Evolutionary conservation across 2,888 invertebrate genomes (phyloP), one percentile per base, ranked within the genome.

Genomic region (Watsonalla cultraria): DNA sequence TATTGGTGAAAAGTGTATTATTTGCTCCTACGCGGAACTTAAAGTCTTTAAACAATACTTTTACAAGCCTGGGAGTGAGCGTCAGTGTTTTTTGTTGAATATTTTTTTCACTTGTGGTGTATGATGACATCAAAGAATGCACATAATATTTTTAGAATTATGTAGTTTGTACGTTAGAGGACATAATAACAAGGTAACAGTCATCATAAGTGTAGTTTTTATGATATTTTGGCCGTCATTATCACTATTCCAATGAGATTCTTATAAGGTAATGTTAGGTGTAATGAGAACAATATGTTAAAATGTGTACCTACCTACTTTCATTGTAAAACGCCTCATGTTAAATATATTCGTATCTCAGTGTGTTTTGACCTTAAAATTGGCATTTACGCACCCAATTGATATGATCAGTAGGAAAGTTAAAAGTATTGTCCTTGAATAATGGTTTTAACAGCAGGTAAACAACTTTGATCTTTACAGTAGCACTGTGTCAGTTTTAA

Each of bases 81-180:
- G 59, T 56, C 63, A 62, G 62, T 66, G 66, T 64, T 56, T 48
- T 54, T 61, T 60, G 58, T 63, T 57, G 34, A 47, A 53, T 65
- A 62, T 62, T 62, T 59, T 64, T 65, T 69, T 67, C 65, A 65
- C 67, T 64, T 57, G 59, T 76, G 72, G 70, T 75, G 76, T 80
- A 74, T 72, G 85, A 83, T 86, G 88, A 85, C 87, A 88, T 85
- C 78, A 71, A 82, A 81, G 82, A 82, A 82, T 85, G 82, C 78
- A 82, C 73, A 86, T 78, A 89, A 90, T 90, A 90, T 90, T 90
- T 90, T 86, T 90, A 90, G 90, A 90, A 87, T 81, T 84, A 84
- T 83, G 81, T 85, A 83, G 84, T 80, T 87, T 83, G 80, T 73
- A 77, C 77, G 76, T 71, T 84, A 82, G 80, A 86, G 84, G 84